A percentile compares a stretch with the other conserved stretches of the same genome.
phyloP scores from a whole-genome alignment of 2,888 invertebrate species.

The Ophion slaviceki region DNA sequence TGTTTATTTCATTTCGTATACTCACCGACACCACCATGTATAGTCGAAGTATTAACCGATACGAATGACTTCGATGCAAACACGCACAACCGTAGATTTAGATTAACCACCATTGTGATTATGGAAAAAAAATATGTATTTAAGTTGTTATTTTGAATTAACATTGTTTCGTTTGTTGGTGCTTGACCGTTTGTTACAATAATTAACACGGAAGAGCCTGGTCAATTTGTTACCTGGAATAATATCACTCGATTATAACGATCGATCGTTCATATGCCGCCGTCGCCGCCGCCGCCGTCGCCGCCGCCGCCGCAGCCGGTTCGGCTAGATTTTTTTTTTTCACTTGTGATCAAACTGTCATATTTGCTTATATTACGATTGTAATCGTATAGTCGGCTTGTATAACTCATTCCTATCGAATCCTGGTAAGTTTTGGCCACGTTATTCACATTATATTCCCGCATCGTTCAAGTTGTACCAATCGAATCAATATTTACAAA shows the following conservation, averaged over 20 bases:
- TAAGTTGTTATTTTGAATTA: constrained; percentile 50
- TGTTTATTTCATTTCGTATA: neutral
- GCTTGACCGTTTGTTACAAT: constrained; percentile 66
- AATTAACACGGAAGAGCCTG: constrained; percentile 74
- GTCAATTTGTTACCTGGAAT: constrained; percentile 68
- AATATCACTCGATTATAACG: constrained; percentile 20
- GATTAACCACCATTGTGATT: constrained; percentile 39
- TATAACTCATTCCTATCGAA: constrained; percentile 78
- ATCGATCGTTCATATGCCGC: neutral
- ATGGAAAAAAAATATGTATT: constrained; percentile 32
- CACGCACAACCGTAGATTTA: constrained; percentile 53
- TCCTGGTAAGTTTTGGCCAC: constrained; percentile 79
- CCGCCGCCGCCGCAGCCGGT: constrained; percentile 10
- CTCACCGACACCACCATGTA: neutral
- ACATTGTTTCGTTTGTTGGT: constrained; percentile 40
- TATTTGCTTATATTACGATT: constrained; percentile 62
- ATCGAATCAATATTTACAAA: neutral
- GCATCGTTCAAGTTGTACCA: constrained; percentile 62
- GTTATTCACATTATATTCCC: constrained; percentile 70
- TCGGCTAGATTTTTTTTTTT: constrained; percentile 48
- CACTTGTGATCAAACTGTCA: constrained; percentile 59
- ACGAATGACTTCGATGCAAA: constrained; percentile 31
- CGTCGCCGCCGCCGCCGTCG: neutral
- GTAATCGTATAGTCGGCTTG: constrained; percentile 74
- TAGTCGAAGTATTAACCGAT: constrained; percentile 30